Evolutionary conservation across 2,888 invertebrate genomes (phyloP).

Genomic region (Eristalinus aeneus): DNA sequence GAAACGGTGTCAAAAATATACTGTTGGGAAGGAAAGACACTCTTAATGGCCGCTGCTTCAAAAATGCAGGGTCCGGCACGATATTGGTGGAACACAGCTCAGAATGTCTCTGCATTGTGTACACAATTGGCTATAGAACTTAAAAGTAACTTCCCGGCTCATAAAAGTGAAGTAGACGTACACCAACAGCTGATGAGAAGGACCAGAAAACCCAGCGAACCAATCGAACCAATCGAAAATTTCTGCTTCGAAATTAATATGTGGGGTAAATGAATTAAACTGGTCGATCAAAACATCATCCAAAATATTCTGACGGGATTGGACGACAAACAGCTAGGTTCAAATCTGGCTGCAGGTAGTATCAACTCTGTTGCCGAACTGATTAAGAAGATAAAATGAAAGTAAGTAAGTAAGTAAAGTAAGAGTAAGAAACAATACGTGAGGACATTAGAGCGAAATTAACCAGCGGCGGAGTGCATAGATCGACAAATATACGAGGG

Average conservation of each 20-base stretch:
- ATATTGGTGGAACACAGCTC: too few relatives aligned
- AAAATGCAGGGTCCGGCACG: too few relatives aligned
- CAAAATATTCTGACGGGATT: slow-evolving; percentile 24
- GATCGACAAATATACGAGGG: too few relatives aligned
- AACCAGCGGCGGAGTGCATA: neutral
- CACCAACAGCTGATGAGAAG: neutral
- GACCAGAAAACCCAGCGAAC: neutral
- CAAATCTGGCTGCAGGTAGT: neutral
- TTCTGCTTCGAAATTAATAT: slow-evolving; percentile 28
- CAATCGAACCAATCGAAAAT: slow-evolving; percentile 25
- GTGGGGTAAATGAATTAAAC: slow-evolving; percentile 8
- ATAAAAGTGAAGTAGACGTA: neutral
- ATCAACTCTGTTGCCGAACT: neutral
- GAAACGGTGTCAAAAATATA: too few relatives aligned
- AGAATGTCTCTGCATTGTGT: too few relatives aligned
- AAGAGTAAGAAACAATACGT: too few relatives aligned
- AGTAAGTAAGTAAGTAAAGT: too few relatives aligned
- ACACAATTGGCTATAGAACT: too few relatives aligned
- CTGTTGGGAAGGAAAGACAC: too few relatives aligned
- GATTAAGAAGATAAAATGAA: slow-evolving; percentile 22
- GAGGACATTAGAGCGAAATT: neutral
- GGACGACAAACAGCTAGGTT: slow-evolving; percentile 9
- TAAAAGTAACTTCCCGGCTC: neutral
- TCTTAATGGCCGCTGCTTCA: too few relatives aligned
- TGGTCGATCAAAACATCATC: slow-evolving; percentile 5